Evolutionary conservation across 2,888 invertebrate species (phyloP).

Genomic region (Synanthedon andrenaeformis): DNA sequence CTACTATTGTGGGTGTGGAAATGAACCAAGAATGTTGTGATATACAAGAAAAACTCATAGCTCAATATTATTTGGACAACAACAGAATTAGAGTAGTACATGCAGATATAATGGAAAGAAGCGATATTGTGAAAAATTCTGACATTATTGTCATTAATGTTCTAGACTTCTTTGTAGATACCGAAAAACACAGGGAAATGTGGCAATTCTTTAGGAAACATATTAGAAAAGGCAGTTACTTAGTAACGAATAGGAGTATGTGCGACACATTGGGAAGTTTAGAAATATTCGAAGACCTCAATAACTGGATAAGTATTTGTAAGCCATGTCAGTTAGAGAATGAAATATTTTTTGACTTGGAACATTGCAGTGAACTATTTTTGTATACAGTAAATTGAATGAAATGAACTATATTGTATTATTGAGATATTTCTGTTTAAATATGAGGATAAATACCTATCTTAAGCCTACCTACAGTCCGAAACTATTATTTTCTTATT

Average conservation of each 20-base stretch:
- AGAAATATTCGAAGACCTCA: conserved; percentile 54
- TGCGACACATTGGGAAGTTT: conserved; percentile 60
- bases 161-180: conserved; percentile 75
- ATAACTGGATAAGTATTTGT: conserved; percentile 57
- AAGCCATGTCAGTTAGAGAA: conserved; percentile 53
- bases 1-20: conserved; percentile 75
- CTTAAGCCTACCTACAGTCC: too few relatives aligned
- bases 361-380: conserved; percentile 46
- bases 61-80: conserved; percentile 59
- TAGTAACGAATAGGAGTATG: conserved; percentile 72
- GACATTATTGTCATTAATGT: conserved; percentile 77
- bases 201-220: conserved; percentile 72
- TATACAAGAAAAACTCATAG: conserved; percentile 70
- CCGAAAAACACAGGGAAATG: conserved; percentile 68
- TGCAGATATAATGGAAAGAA: conserved; percentile 68
- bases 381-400: conserved; percentile 59
- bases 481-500: too few relatives aligned
- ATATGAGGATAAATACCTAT: too few relatives aligned
- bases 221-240: conserved; percentile 65
- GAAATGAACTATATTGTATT: conserved; percentile 3
- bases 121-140: conserved; percentile 64
- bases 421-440: too few relatives aligned
- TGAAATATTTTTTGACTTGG: conserved; percentile 52
- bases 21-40: conserved; percentile 75
- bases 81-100: conserved; percentile 67